Evolutionary conservation across 2,888 invertebrate species (phyloP).

Genomic region (Spatulosminthurus flaviceps): DNA sequence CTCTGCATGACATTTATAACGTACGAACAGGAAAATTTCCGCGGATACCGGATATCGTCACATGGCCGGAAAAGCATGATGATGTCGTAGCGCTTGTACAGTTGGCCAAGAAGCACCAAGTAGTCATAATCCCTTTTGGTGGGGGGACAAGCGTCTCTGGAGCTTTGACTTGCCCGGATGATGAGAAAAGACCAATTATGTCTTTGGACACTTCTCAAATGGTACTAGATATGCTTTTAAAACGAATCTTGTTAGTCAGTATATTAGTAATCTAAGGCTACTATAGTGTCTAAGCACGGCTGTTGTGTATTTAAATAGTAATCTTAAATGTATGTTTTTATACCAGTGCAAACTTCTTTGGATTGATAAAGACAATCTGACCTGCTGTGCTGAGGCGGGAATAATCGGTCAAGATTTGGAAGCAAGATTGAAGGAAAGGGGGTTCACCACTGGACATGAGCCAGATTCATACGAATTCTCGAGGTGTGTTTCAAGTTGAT

Average conservation of each 20-base stretch:
- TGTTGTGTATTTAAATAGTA: too few species aligned
- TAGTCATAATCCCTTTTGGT: slow-evolving; percentile 91
- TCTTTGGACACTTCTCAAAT: slow-evolving; percentile 94
- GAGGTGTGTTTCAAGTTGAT: slow-evolving; percentile 67
- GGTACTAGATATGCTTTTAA: slow-evolving; percentile 66
- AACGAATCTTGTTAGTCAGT: too few species aligned
- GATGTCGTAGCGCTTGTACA: slow-evolving; percentile 84
- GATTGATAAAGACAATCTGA: slow-evolving; percentile 86
- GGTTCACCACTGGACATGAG: slow-evolving; percentile 93
- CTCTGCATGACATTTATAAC: slow-evolving; percentile 85
- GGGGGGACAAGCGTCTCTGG: slow-evolving; percentile 95
- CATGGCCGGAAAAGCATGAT: slow-evolving; percentile 83
- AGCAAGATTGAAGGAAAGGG: slow-evolving; percentile 78
- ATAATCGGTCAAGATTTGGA: slow-evolving; percentile 96
- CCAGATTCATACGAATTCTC: slow-evolving; percentile 99
- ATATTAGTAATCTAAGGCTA: too few species aligned
- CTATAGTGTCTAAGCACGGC: too few species aligned
- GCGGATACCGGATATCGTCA: slow-evolving; percentile 90
- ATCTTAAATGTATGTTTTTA: too few species aligned
- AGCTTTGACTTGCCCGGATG: slow-evolving; percentile 82
- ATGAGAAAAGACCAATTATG: slow-evolving; percentile 82
- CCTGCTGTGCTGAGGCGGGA: slow-evolving; percentile 86
- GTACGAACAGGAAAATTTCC: slow-evolving; percentile 77
- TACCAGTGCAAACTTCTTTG: slow-evolving; percentile 84
- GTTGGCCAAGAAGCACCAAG: slow-evolving; percentile 77